Evolutionary conservation across 2,888 invertebrate species (phyloP).

Genomic region (Iphiclides podalirius): DNA sequence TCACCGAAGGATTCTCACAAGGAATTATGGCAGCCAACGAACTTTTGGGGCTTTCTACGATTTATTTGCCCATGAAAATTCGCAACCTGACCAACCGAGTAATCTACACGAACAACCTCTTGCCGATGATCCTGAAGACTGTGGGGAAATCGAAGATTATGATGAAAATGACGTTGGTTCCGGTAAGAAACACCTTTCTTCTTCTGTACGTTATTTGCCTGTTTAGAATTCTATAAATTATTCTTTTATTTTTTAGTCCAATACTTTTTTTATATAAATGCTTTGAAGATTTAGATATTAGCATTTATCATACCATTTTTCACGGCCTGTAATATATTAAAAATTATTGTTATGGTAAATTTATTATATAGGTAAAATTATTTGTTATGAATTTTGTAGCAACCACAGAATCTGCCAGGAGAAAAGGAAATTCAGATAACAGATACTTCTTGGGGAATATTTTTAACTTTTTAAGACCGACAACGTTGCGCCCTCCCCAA

Average conservation of each 20-base stretch:
- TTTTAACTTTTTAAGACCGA: conserved; percentile 14
- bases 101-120: conserved; percentile 57
- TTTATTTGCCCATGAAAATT: conserved; percentile 42
- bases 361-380: too few relatives aligned
- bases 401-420: conserved; percentile 18
- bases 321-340: too few relatives aligned
- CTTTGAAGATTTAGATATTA: too few relatives aligned
- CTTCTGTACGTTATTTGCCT: too few relatives aligned
- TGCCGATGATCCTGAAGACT: conserved; percentile 59
- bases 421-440: conserved; percentile 13
- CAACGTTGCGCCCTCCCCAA: conserved; percentile 14
- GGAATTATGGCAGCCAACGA: conserved; percentile 40
- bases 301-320: too few relatives aligned
- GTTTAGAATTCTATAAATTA: too few relatives aligned
- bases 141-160: conserved; percentile 70
- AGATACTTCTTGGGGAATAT: conserved; percentile 32
- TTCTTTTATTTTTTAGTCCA: too few relatives aligned
- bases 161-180: conserved; percentile 69
- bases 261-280: too few relatives aligned
- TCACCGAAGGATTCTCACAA: conserved; percentile 42
- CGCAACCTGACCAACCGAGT: conserved; percentile 33
- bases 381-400: conserved; percentile 3
- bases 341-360: too few relatives aligned
- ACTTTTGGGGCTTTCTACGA: conserved; percentile 59
- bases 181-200: conserved; percentile 52